phyloP scores from a whole-genome alignment of 2,888 invertebrate species.

The Lymantria dispar region DNA sequence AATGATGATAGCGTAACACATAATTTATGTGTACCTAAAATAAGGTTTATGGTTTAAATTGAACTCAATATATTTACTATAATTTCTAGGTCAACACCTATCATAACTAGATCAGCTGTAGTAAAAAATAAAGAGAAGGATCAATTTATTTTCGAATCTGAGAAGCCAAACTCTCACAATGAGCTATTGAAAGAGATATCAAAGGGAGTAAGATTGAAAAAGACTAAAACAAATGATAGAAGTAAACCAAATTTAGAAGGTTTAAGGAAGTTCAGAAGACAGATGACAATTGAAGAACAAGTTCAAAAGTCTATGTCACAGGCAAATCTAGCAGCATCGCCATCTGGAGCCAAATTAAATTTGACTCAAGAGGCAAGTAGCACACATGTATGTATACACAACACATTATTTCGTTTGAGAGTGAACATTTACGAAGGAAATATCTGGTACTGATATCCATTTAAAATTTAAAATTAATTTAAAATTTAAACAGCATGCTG shows the following conservation, averaged over 20 bases:
- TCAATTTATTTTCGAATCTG: slow-evolving; percentile 94
- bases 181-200: slow-evolving; percentile 91
- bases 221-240: slow-evolving; percentile 91
- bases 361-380: slow-evolving; percentile 52
- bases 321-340: slow-evolving; percentile 80
- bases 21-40: no score
- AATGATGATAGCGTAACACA: no score
- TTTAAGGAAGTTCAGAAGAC: slow-evolving; percentile 92
- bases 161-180: slow-evolving; percentile 90
- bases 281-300: slow-evolving; percentile 95
- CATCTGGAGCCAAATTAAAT: slow-evolving; percentile 57
- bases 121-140: slow-evolving; percentile 87
- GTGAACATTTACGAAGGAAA: neutral
- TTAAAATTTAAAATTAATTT: neutral
- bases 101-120: slow-evolving; percentile 80
- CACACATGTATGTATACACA: slow-evolving; percentile 25
- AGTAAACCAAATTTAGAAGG: slow-evolving; percentile 93
- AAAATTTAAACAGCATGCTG: no score
- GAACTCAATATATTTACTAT: neutral
- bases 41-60: no score
- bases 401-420: slow-evolving; percentile 2
- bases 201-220: slow-evolving; percentile 88
- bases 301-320: slow-evolving; percentile 91
- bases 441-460: slow-evolving; percentile 1
- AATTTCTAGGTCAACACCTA: slow-evolving; percentile 81